phyloP scores from a whole-genome alignment of 1,140 invertebrate species.

The Trachymyrmex septentrionalis region DNA sequence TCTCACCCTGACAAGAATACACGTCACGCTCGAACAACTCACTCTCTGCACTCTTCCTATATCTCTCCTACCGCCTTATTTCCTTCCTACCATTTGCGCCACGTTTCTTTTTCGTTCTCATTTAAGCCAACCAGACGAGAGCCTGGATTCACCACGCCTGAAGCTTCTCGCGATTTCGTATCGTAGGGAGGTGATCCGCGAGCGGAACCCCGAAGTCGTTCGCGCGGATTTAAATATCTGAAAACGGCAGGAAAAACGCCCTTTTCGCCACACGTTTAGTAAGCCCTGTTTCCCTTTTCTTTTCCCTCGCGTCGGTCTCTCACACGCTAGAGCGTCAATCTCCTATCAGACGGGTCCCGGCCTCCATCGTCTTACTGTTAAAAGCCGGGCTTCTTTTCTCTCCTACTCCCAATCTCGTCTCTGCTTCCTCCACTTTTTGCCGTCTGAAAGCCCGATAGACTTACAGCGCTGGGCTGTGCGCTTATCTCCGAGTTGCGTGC shows the following conservation, averaged over 20 bases:
- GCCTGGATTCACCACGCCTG: neutral
- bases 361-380: slow-evolving; percentile 69
- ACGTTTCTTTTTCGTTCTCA: slow-evolving; percentile 36
- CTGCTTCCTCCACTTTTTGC: slow-evolving; percentile 56
- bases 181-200: slow-evolving; percentile 16
- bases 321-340: slow-evolving; percentile 69
- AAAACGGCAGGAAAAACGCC: slow-evolving; percentile 63
- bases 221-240: slow-evolving; percentile 81
- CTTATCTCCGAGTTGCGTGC: slow-evolving; percentile 58
- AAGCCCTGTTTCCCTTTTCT: slow-evolving; percentile 46
- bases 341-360: slow-evolving; percentile 62
- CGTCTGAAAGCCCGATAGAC: slow-evolving; percentile 61
- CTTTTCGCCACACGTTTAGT: slow-evolving; percentile 56
- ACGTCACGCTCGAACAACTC: slow-evolving; percentile 81
- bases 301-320: neutral
- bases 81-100: slow-evolving; percentile 22
- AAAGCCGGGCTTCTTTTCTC: slow-evolving; percentile 67
- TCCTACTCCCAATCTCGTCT: slow-evolving; percentile 57
- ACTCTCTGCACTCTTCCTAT: slow-evolving; percentile 57
- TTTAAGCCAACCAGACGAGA: slow-evolving; percentile 49
- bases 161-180: slow-evolving; percentile 64
- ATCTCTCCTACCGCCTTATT: neutral
- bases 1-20: slow-evolving; percentile 78
- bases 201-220: slow-evolving; percentile 60
- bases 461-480: slow-evolving; percentile 29